Percentiles rank a stretch among this genome's conserved stretches.
phyloP scores from a whole-genome alignment of 1,140 invertebrate species.

The Eciton burchellii region DNA sequence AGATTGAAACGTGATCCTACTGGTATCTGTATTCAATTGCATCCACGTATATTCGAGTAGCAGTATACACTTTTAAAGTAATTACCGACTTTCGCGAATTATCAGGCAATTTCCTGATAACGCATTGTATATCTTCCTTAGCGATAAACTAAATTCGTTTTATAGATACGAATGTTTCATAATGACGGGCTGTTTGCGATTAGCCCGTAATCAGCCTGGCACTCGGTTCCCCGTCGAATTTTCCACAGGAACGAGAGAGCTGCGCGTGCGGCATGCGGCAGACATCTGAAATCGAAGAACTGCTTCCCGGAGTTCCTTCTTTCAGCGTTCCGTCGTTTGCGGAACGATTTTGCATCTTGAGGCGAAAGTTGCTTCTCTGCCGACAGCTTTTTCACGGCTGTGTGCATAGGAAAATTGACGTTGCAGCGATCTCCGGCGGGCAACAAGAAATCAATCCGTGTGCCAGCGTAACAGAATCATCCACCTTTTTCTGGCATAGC shows the following conservation, averaged over 20 bases:
- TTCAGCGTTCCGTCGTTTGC: background rate
- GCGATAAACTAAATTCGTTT: background rate
- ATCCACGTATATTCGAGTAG: too few species aligned
- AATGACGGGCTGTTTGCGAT: background rate
- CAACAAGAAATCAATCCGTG: slow-evolving; percentile 66
- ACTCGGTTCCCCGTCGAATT: background rate
- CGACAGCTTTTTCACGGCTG: slow-evolving; percentile 8
- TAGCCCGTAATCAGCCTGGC: background rate
- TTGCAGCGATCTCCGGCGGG: slow-evolving; percentile 30
- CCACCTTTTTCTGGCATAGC: slow-evolving; percentile 50
- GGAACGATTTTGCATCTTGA: slow-evolving; percentile 8
- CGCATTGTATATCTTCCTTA: too few species aligned
- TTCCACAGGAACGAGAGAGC: background rate
- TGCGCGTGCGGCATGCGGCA: background rate
- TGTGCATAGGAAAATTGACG: slow-evolving; percentile 47
- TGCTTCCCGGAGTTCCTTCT: background rate
- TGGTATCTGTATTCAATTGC: too few species aligned
- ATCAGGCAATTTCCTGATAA: background rate
- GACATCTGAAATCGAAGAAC: background rate
- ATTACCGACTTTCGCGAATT: background rate
- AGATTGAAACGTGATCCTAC: too few species aligned
- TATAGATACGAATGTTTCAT: background rate
- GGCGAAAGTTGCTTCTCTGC: slow-evolving; percentile 5
- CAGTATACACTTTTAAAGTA: background rate
- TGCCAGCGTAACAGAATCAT: slow-evolving; percentile 42